Evolutionary conservation across 2,797 vertebrate genomes (phyloP).

Genomic region (Choloepus didactylus): DNA sequence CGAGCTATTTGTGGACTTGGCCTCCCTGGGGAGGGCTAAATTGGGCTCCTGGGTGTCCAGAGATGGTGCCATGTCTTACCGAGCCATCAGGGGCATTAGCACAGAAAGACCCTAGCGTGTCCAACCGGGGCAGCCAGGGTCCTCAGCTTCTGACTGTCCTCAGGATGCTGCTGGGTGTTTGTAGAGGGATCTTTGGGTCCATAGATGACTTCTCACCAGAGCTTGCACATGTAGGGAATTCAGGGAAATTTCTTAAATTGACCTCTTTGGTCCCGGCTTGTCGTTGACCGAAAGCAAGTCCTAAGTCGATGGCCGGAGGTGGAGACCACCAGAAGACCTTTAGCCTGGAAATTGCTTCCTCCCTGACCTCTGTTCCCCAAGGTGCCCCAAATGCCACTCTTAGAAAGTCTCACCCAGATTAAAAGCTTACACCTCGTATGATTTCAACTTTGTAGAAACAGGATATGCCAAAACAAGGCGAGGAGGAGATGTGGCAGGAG

Average conservation of each 20-base stretch:
- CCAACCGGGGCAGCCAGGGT: not conserved
- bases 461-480: rapidly evolving
- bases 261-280: not conserved
- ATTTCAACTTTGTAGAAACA: not conserved
- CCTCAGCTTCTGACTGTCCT: not conserved
- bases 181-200: not conserved
- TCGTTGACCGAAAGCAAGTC: not conserved
- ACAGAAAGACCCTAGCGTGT: not conserved
- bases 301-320: not conserved
- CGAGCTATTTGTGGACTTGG: slow-evolving; percentile 72
- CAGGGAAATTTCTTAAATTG: not conserved
- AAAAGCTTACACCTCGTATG: not conserved
- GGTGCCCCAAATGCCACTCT: not conserved
- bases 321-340: not conserved
- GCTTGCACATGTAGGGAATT: not conserved
- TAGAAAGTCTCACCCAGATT: not conserved
- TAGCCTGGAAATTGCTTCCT: not conserved
- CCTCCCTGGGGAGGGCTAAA: slow-evolving; percentile 69
- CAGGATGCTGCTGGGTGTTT: not conserved
- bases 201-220: not conserved
- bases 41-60: not conserved
- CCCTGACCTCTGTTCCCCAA: not conserved
- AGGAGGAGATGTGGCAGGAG: not conserved
- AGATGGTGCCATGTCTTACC: not conserved
- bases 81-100: not conserved